Base-by-base conservation (phyloP, 2,113 vertebrate genomes). In the Morone chrysops region DNA sequence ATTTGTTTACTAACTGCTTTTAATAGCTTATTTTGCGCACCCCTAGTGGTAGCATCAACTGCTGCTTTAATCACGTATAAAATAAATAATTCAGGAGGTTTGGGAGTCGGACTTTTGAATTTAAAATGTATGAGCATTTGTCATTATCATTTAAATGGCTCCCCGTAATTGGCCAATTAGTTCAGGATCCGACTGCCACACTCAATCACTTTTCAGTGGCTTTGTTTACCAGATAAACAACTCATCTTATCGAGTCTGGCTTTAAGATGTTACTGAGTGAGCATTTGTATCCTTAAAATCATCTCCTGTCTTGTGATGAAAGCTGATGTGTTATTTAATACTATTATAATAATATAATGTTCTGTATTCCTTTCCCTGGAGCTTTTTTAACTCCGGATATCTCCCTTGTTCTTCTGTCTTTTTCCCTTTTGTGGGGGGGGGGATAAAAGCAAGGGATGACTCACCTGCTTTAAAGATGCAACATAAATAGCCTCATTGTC, bases 391-490 rank as follows among this genome's bases (percentile, higher is more conserved):
- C 48, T 54, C 16, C 56, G 59, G 14, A 47, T 6, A n/a, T 77
- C 22, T 66, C 1, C 61, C 6, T 11, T 25, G 31, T 36, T 70
- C 25, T 54, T 65, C 31, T 31, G 31, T 31, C 31, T 31, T 31
- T 31, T 31, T 31, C 31, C 31, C 31, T 31, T 31, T 31, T 31
- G 31, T 31, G 31, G 2, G 31, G 31, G 31, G 31, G 17, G 57
- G 9, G 45, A 73, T 10, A 56, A 40, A 41, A 75, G n/a, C 72
- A 16, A 31, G 36, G 56, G 59, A 82, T 90, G 88, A 90, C 82
- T 85, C 84, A 87, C 41, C 77, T 50, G 43, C 38, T 81, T 85
- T 57, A 70, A 56, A 82, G 71, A 80, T 63, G 72, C 71, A 65
- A 25, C 86, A 81, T 54, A 54, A 83, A 83, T 54, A 86, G 59